Conservation (phyloP, 2,113 vertebrate genomes). For the Corydoras sp. region DNA sequence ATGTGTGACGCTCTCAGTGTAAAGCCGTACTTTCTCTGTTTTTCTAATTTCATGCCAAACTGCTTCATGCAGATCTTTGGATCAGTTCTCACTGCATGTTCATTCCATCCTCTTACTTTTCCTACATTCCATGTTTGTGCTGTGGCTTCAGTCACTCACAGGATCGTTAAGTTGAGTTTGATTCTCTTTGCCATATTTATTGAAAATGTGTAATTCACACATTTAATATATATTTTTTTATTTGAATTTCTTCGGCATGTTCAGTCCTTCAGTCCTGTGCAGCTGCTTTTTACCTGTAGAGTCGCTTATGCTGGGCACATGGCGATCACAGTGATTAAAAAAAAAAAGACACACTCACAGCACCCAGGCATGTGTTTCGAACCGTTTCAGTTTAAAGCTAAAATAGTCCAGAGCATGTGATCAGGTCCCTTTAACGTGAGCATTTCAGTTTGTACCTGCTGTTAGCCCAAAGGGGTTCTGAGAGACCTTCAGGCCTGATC, state of each 20-base stretch:
- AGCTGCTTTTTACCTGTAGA: constrained; percentile 47
- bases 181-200: constrained; percentile 63
- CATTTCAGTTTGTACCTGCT: constrained; percentile 22
- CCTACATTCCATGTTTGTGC: constrained; percentile 66
- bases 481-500: constrained; percentile 4
- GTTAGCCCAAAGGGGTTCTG: constrained; percentile 38
- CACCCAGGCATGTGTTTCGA: too few relatives aligned
- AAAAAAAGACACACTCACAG: too few relatives aligned
- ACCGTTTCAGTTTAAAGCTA: too few relatives aligned
- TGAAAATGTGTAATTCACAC: constrained; percentile 54
- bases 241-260: constrained; percentile 38
- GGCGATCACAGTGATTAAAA: too few relatives aligned
- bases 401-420: too few relatives aligned
- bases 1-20: too few relatives aligned
- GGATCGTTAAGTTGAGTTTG: constrained; percentile 30
- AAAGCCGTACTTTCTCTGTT: too few relatives aligned
- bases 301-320: constrained; percentile 26
- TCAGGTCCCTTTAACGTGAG: constrained; percentile 36
- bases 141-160: constrained; percentile 47
- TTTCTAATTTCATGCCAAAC: background rate
- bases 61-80: background rate
- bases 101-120: constrained; percentile 35
- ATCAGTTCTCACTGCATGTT: constrained; percentile 10
- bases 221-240: constrained; percentile 53
- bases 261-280: constrained; percentile 43